phyloP scores from a whole-genome alignment of 30 jellyfish, hydroid and myxozoan species.

The Turritopsis rubra region DNA sequence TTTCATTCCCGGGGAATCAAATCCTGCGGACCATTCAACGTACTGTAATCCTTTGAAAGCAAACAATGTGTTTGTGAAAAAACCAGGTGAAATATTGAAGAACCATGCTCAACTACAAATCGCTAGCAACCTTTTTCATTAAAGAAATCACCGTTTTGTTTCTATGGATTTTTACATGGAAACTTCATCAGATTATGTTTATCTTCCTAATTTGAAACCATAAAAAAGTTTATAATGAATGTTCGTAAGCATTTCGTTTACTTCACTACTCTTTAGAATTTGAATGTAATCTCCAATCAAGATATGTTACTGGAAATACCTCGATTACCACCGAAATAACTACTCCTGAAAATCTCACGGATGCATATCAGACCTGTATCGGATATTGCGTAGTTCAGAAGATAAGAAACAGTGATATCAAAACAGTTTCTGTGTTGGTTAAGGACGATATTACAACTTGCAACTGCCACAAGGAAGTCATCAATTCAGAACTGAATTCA shows the following conservation, averaged over 20 bases:
- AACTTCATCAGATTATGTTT: too few species aligned
- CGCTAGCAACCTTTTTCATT: not conserved
- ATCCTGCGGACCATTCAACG: constrained; percentile 38
- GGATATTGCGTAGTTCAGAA: not conserved
- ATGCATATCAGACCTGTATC: not conserved
- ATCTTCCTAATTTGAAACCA: too few species aligned
- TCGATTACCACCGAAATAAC: not conserved
- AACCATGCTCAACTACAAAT: not conserved
- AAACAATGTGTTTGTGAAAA: constrained; percentile 19
- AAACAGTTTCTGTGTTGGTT: not conserved
- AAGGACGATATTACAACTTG: not conserved
- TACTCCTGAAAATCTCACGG: not conserved
- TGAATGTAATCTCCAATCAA: not conserved
- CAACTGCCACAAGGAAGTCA: not conserved
- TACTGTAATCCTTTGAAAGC: constrained; percentile 33
- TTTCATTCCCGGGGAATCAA: constrained; percentile 32
- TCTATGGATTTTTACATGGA: too few species aligned
- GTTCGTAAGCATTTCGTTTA: not conserved
- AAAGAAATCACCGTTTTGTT: too few species aligned
- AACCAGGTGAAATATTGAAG: constrained; percentile 26
- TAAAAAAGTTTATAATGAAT: too few species aligned
- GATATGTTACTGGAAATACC: not conserved
- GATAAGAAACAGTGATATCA: not conserved
- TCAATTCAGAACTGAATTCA: not conserved
- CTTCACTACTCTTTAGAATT: not conserved